Evolutionary conservation across 2,797 vertebrate genomes (phyloP), one percentile per base, ranked within the genome.

Genomic region (Tapera naevia): DNA sequence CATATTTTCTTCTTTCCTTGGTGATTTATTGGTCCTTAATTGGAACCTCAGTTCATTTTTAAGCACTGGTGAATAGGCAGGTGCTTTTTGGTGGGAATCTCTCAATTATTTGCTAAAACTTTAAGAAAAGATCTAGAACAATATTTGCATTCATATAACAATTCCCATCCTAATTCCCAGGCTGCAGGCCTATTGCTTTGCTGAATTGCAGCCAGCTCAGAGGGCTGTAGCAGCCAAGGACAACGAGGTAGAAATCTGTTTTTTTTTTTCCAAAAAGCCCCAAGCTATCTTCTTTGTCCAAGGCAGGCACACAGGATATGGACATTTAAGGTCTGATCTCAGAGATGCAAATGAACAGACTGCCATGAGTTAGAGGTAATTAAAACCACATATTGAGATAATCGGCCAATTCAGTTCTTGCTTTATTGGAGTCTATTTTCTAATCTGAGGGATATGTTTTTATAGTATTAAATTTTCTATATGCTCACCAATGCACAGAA

Each of bases 311-410:
- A 81, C 65, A 84, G 82, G 51, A 58, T 72, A 66, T 84, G 73
- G 94, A 79, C 91, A 86, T 89, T 93, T 80, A 86, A 78, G 62
- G 72, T 89, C 61, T 94, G 87, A 56, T 95, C 89, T 93, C 91
- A 97, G 94, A 86, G 65, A 92, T 89, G 87, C 33, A 88, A 67
- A 89, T 86, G 92, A 88, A 72, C 79, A 93, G 62, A 50, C 80
- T 91, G 81, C 81, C 81, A 25, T 74, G 85, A 92, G 69, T 92
- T 93, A 89, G 82, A 91, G 39, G 89, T 94, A 88, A 94, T 97
- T 95, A 92, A 95, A 96, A 79, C 75, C 91, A 86, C 88, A 61
- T 75, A 91, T 87, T 93, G 82, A 83, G 91, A 89, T 94, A 92
- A 93, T 91, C 14, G 1, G 11, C 66, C 79, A 67, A 14, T 79